These are phyloP conservation scores for Temnothorax ravouxi DNA, from an alignment of 2,888 invertebrate genomes.

Conservation along the genomic window DNA sequence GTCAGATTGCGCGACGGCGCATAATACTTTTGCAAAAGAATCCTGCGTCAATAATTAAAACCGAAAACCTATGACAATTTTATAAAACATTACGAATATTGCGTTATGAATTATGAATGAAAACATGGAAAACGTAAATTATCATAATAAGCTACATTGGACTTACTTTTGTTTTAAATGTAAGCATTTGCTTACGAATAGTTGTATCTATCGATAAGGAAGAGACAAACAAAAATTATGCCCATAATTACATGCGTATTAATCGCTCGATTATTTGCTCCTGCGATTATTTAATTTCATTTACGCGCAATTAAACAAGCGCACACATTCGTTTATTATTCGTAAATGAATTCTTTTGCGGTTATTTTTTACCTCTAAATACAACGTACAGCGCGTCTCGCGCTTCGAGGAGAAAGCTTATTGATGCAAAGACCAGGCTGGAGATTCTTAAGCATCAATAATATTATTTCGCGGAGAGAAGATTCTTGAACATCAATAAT, in stretches of 20 bases:
- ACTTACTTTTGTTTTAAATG: background rate
- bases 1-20: background rate
- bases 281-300: conserved; percentile 13
- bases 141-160: background rate
- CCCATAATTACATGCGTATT: background rate
- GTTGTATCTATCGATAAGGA: background rate
- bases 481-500: conserved; percentile 53
- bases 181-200: background rate
- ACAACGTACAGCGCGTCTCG: background rate
- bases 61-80: background rate
- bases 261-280: conserved; percentile 19
- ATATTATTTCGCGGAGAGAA: conserved; percentile 43
- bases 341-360: background rate
- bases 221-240: background rate
- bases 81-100: background rate
- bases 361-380: conserved; percentile 26
- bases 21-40: background rate
- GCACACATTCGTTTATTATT: conserved; percentile 24
- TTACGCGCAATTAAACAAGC: conserved; percentile 25
- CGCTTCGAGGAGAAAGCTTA: conserved; percentile 15
- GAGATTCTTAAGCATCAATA: conserved; percentile 47
- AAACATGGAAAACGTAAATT: background rate
- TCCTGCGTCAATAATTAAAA: background rate
- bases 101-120: conserved; percentile 8
- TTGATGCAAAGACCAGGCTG: conserved; percentile 5